phyloP scores from a whole-genome alignment of 2,113 vertebrate genomes.

The Corydoras sp. region DNA sequence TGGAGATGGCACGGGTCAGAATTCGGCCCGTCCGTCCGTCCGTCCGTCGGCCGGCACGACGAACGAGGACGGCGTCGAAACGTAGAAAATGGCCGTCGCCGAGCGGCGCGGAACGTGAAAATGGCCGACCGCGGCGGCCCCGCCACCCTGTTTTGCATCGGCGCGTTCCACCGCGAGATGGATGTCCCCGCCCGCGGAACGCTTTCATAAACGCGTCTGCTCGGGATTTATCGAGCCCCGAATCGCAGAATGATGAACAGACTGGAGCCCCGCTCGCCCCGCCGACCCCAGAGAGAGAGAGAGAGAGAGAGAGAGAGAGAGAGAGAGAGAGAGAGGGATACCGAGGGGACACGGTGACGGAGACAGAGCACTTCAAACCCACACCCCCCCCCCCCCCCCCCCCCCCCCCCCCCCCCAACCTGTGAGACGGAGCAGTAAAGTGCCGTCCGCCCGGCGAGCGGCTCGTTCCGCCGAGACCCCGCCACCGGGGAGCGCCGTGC shows the following conservation, averaged over 20 bases:
- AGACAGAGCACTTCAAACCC: conserved; percentile 15
- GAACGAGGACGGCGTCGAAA: too few relatives aligned
- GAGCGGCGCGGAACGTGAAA: conserved; percentile 1
- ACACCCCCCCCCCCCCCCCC: not conserved
- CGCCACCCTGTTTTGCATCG: not conserved
- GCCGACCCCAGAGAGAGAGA: conserved; percentile 24
- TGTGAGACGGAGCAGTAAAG: conserved; percentile 43
- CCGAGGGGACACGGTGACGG: conserved; percentile 13
- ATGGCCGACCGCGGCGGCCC: conserved; percentile 15
- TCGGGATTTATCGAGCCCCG: conserved; percentile 38
- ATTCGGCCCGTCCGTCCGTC: too few relatives aligned
- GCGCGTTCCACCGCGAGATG: conserved; percentile 26
- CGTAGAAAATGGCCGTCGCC: conserved; percentile 18
- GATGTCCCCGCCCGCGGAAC: conserved; percentile 40
- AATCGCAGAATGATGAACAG: conserved; percentile 42
- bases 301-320: conserved; percentile 23
- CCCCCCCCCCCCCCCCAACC: conserved; percentile 14
- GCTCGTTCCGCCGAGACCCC: conserved; percentile 36
- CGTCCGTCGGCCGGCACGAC: too few relatives aligned
- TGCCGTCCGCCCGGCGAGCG: conserved; percentile 32
- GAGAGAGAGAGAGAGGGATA: not conserved
- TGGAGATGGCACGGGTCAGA: too few relatives aligned
- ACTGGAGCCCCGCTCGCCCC: conserved; percentile 33
- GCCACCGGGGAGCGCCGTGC: conserved; percentile 42
- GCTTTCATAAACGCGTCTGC: conserved; percentile 44